Evolutionary conservation across 2,113 vertebrate genomes (phyloP), one percentile per base, ranked within the genome.

Genomic region (Vireo altiloquus): DNA sequence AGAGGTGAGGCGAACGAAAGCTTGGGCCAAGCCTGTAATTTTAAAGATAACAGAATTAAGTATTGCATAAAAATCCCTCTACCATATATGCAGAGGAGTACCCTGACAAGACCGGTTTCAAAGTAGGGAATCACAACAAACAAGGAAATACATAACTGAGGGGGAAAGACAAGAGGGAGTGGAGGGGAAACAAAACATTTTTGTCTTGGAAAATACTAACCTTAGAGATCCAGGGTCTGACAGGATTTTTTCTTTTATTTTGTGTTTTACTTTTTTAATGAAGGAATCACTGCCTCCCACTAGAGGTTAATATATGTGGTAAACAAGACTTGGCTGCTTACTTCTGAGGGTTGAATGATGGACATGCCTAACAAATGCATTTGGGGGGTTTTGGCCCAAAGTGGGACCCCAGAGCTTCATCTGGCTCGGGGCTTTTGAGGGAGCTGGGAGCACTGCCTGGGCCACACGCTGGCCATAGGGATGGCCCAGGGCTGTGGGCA

Each of bases 391-490:
- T 11, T 59, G 60, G 37, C 28, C 31, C 4, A 0, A 8, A 30
- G 10, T 61, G 50, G 15, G 20, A 15, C 13, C 10, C 27, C 1
- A 1, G 30, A 20, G 25, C 42, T 40, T 22, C 1, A 2, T 18
- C 9, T 14, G 50, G 24, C 7, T 1, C 70, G 35, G 40, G 27
- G 47, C 33, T 71, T 4, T 6, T 23, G 30, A 12, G 9, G n/a
- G 46, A 61, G 27, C 40, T 0, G 3, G 69, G 25, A 68, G 13
- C 0, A 0, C 5, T 44, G 40, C 56, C 7, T 1, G 10, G 30
- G 33, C 39, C 50, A 12, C 1, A 2, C 0, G 0, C 54, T 5
- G 5, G 20, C 46, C 6, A 0, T 2, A 21, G 30, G 57, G 11
- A 49, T 0, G 2, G 44, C 14, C 50, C 50, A 12, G 18, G n/a